Evolutionary conservation across 2,797 vertebrate genomes (phyloP).

Genomic region (Natrix natrix): DNA sequence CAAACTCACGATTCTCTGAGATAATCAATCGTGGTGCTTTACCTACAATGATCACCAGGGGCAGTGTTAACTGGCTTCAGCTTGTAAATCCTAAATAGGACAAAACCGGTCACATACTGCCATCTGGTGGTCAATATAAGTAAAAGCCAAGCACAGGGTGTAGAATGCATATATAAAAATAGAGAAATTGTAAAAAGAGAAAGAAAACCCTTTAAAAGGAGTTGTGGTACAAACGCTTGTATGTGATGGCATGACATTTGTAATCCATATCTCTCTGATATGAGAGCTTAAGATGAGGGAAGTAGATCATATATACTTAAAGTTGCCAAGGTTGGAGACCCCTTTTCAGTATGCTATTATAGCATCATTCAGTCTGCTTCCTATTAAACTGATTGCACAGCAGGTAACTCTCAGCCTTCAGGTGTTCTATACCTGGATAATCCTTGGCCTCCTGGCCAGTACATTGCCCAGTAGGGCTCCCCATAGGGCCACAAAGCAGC

Average conservation of each 20-base stretch:
- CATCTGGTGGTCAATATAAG: background rate
- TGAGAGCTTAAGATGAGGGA: too few relatives aligned
- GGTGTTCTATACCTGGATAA: constrained; percentile 78
- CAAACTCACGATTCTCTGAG: background rate
- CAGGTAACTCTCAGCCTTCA: background rate
- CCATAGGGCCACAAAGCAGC: constrained; percentile 87
- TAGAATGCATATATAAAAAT: background rate
- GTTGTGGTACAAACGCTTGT: too few relatives aligned
- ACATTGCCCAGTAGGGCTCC: constrained; percentile 94
- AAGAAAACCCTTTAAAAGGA: background rate
- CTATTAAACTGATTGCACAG: background rate
- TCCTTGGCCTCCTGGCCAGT: constrained; percentile 96
- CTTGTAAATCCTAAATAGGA: background rate
- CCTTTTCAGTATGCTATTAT: background rate
- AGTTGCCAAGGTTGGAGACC: too few relatives aligned
- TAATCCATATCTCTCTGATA: too few relatives aligned
- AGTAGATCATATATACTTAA: too few relatives aligned
- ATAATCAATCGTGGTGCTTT: background rate
- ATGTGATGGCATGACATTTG: too few relatives aligned
- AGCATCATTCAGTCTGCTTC: background rate
- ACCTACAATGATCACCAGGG: background rate
- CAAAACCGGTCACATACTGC: background rate
- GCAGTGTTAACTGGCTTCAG: background rate
- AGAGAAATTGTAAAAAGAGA: background rate
- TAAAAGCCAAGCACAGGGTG: background rate